A percentile compares a stretch with the other conserved stretches of the same genome.
Evolutionary conservation across 1,140 invertebrate species (phyloP).

Genomic region (Lycorma delicatula): DNA sequence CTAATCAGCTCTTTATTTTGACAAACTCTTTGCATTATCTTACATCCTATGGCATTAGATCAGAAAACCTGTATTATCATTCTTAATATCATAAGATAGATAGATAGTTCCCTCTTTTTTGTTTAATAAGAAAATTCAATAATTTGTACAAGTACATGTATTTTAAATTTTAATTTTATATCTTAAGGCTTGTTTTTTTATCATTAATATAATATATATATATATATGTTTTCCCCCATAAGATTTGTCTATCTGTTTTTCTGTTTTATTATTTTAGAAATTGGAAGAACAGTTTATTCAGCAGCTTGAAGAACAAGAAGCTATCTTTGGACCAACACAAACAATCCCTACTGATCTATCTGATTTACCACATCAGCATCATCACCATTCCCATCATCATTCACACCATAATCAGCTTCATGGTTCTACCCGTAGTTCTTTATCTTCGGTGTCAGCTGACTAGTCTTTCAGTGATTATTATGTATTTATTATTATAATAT

Average conservation of each 20-base stretch:
- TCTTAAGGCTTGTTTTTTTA: background rate
- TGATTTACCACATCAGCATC: constrained; percentile 41
- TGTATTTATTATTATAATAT: too few relatives aligned
- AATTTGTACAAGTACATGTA: background rate
- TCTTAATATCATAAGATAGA: background rate
- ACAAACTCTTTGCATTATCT: too few relatives aligned
- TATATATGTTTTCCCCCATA: background rate
- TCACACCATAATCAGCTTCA: constrained; percentile 34
- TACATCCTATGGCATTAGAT: too few relatives aligned
- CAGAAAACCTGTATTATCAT: too few relatives aligned
- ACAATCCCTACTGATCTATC: constrained; percentile 53
- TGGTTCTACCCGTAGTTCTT: constrained; percentile 57
- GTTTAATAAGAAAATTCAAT: background rate
- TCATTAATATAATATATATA: background rate
- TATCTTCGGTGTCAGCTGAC: constrained; percentile 56
- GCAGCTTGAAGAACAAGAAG: constrained; percentile 76
- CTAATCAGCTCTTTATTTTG: too few relatives aligned
- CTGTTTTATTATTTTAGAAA: constrained; percentile 47
- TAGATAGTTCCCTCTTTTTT: background rate
- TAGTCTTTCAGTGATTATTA: too few relatives aligned
- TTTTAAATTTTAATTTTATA: background rate
- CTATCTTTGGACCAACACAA: constrained; percentile 53
- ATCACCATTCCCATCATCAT: constrained; percentile 36
- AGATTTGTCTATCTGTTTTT: too few relatives aligned
- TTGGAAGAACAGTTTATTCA: constrained; percentile 76